Evolutionary conservation across 2,888 invertebrate genomes (phyloP).

Genomic region (Ischnura elegans): DNA sequence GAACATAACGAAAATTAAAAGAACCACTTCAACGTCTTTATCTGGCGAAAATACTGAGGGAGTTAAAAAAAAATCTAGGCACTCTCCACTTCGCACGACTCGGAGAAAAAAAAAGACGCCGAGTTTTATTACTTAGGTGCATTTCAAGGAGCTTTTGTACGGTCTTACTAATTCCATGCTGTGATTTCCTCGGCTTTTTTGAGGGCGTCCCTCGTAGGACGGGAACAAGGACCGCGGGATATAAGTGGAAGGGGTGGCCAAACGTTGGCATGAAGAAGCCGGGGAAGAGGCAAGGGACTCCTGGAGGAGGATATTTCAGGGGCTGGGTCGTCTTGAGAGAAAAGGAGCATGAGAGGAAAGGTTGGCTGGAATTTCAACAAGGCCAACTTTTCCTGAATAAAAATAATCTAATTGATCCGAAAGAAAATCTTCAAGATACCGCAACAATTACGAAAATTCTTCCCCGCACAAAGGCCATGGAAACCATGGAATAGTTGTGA

Average conservation of each 20-base stretch:
- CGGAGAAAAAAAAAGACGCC: neutral
- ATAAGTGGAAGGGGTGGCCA: neutral
- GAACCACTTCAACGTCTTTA: neutral
- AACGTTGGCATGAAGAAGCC: no score
- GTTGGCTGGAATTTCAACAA: constrained; percentile 1
- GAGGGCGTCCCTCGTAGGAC: neutral
- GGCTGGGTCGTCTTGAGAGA: neutral
- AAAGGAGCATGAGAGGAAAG: neutral
- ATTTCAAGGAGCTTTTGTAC: neutral
- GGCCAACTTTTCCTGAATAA: constrained; percentile 1
- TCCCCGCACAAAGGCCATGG: neutral
- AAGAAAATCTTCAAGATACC: neutral
- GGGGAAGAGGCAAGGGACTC: no score
- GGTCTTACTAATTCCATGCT: constrained; percentile 17
- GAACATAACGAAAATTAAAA: constrained; percentile 7
- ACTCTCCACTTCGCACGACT: neutral
- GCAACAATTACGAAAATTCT: neutral
- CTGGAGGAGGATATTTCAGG: neutral
- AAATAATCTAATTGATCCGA: neutral
- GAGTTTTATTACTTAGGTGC: neutral
- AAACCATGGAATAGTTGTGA: neutral
- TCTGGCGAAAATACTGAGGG: neutral
- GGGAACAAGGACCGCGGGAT: neutral
- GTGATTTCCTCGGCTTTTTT: neutral
- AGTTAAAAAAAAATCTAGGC: neutral